Evolutionary conservation across 1,140 invertebrate genomes (phyloP).

Genomic region (Bradysia coprophila): DNA sequence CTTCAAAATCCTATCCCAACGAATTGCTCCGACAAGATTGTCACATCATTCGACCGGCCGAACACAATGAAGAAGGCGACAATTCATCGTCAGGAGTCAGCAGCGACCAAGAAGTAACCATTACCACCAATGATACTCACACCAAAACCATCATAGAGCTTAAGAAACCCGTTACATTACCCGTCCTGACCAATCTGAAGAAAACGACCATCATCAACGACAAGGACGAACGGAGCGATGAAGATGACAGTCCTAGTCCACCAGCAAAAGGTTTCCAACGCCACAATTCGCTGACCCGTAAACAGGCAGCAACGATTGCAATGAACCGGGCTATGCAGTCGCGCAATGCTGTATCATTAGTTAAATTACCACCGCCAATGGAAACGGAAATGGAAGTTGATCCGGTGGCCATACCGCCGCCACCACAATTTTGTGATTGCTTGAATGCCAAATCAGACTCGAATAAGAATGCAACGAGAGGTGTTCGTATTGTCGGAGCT

Average conservation of each 20-base stretch:
- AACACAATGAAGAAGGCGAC: slow-evolving; percentile 52
- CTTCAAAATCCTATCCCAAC: slow-evolving; percentile 67
- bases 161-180: slow-evolving; percentile 3
- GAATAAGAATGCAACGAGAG: slow-evolving; percentile 32
- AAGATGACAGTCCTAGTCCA: slow-evolving; percentile 22
- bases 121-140: slow-evolving; percentile 18
- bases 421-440: slow-evolving; percentile 45
- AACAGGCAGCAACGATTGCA: slow-evolving; percentile 30
- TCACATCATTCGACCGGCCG: slow-evolving; percentile 11
- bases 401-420: slow-evolving; percentile 28
- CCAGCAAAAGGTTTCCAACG: slow-evolving; percentile 29
- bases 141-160: not conserved
- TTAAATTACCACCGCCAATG: slow-evolving; percentile 61
- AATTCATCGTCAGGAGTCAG: slow-evolving; percentile 74
- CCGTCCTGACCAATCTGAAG: slow-evolving; percentile 4
- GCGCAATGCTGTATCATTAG: slow-evolving; percentile 43
- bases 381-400: slow-evolving; percentile 47
- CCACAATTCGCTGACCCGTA: slow-evolving; percentile 34
- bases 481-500: slow-evolving; percentile 59
- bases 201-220: slow-evolving; percentile 15
- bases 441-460: slow-evolving; percentile 3
- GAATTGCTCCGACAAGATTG: slow-evolving; percentile 43
- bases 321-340: slow-evolving; percentile 24
- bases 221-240: slow-evolving; percentile 19
- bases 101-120: slow-evolving; percentile 57